These are phyloP conservation scores for Plagodis pulveraria DNA, from an alignment of 2,888 invertebrate genomes.

Conservation along the genomic window DNA sequence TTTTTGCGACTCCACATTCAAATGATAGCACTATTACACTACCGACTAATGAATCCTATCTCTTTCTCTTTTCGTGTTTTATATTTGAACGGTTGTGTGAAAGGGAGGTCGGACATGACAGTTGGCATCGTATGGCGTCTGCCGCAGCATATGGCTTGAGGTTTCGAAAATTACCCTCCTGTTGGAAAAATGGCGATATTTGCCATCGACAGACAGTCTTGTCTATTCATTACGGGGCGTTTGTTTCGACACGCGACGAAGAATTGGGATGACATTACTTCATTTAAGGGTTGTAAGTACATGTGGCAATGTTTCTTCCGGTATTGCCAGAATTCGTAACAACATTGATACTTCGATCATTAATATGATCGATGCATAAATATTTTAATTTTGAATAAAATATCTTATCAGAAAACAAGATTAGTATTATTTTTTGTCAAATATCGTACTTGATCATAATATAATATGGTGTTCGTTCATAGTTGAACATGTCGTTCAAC, in stretches of 20 bases:
- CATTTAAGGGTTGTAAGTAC: slow-evolving; percentile 14
- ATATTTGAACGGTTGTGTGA: slow-evolving; percentile 39
- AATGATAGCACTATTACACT: slow-evolving; percentile 66
- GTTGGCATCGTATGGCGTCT: slow-evolving; percentile 80
- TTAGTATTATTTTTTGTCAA: too few species aligned
- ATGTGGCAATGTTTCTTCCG: slow-evolving; percentile 27
- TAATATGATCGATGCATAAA: too few species aligned
- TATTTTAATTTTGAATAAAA: too few species aligned
- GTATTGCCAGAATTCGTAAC: neutral
- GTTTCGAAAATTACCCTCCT: slow-evolving; percentile 78
- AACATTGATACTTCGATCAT: too few species aligned
- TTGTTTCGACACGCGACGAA: slow-evolving; percentile 47
- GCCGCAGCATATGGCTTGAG: slow-evolving; percentile 82
- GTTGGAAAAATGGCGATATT: slow-evolving; percentile 67
- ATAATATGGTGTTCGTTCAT: too few species aligned
- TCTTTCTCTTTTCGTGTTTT: slow-evolving; percentile 52
- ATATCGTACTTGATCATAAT: too few species aligned
- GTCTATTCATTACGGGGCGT: slow-evolving; percentile 68
- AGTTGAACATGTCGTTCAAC: too few species aligned
- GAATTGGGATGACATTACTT: slow-evolving; percentile 47
- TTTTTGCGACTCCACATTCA: slow-evolving; percentile 79
- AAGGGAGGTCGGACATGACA: slow-evolving; percentile 65
- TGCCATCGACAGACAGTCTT: slow-evolving; percentile 49
- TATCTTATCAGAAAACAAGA: too few species aligned
- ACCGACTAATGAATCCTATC: slow-evolving; percentile 76